These are phyloP conservation scores for Diaprepes abbreviatus DNA, from an alignment of 2,888 invertebrate genomes.

Conservation along the genomic window DNA sequence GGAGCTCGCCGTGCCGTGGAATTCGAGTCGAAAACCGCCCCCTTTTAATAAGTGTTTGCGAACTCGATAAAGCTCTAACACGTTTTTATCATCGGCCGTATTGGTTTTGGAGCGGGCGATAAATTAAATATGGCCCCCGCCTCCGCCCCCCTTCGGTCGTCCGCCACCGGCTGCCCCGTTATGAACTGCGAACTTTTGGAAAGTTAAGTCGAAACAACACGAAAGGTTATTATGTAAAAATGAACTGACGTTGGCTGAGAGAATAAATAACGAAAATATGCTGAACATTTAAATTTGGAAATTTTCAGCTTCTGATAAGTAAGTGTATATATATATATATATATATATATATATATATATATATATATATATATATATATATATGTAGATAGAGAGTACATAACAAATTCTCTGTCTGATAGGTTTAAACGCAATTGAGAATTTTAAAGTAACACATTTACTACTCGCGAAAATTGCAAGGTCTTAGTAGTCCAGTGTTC, in stretches of 20 bases:
- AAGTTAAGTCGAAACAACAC: conserved; percentile 12
- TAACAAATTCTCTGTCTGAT: no score
- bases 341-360: no score
- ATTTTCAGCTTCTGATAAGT: no score
- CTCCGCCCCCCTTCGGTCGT: neutral
- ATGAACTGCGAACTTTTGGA: conserved; percentile 29
- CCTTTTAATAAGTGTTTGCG: conserved; percentile 45
- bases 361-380: no score
- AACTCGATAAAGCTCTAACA: conserved; percentile 43
- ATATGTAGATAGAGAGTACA: no score
- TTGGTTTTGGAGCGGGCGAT: conserved; percentile 39
- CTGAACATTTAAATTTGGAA: no score
- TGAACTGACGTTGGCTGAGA: neutral
- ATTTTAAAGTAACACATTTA: no score
- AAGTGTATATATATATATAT: no score
- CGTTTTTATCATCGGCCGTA: conserved; percentile 43
- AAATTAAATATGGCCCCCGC: conserved; percentile 34
- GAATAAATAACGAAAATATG: neutral
- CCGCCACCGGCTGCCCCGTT: neutral
- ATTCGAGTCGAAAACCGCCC: conserved; percentile 37
- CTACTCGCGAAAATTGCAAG: no score
- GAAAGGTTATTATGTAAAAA: conserved; percentile 1
- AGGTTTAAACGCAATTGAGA: no score
- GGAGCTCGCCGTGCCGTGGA: conserved; percentile 10
- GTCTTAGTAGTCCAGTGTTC: no score